Evolutionary conservation across 2,113 vertebrate species (phyloP).

Genomic region (Ammospiza nelsoni): DNA sequence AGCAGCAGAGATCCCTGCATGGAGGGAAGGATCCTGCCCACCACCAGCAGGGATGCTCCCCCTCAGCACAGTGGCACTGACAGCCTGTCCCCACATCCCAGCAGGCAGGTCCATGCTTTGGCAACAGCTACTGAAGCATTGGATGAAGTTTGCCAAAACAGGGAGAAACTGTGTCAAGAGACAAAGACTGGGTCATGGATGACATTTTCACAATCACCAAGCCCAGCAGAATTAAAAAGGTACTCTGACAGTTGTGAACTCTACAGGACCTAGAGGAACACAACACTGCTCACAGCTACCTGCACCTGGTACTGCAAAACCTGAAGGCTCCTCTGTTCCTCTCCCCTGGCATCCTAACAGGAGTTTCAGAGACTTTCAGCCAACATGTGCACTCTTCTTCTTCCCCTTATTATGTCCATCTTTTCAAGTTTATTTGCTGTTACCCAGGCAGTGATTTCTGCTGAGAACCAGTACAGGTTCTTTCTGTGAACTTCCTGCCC

Average conservation of each 20-base stretch:
- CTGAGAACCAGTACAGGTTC: neutral
- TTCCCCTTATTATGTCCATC: neutral
- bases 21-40: neutral
- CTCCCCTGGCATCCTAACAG: neutral
- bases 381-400: neutral
- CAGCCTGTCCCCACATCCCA: neutral
- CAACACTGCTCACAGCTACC: accelerated
- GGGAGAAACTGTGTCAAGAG: neutral
- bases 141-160: neutral
- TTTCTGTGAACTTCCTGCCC: neutral
- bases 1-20: neutral
- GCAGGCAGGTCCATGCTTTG: neutral
- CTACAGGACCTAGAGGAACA: neutral
- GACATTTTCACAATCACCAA: neutral
- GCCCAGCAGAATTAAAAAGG: neutral
- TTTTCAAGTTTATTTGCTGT: neutral
- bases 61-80: neutral
- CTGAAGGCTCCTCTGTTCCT: neutral
- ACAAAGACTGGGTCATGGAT: accelerated
- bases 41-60: neutral
- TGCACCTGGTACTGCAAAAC: neutral
- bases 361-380: neutral
- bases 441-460: neutral
- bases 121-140: neutral
- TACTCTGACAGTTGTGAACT: accelerated